Percentiles rank a stretch among this genome's conserved stretches.
Evolutionary conservation across 2,797 vertebrate genomes (phyloP).

Genomic region (Coracias cyanogaster): DNA sequence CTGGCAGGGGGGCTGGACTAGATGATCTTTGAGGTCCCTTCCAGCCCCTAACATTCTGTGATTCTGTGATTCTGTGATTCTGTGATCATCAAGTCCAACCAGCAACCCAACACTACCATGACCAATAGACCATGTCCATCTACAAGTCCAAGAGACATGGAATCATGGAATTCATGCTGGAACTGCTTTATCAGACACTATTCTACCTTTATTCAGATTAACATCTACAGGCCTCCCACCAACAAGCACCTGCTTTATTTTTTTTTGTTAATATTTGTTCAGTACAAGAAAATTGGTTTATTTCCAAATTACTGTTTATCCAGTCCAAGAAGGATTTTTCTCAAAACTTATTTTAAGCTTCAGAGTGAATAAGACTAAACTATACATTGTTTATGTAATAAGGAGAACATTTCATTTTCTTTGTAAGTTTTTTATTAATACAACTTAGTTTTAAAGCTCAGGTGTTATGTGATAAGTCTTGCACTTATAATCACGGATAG

Average conservation of each 20-base stretch:
- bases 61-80: too few species aligned
- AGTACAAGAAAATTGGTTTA: background rate
- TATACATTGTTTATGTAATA: background rate
- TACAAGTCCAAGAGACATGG: too few species aligned
- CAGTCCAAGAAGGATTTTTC: background rate
- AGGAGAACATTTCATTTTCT: fast-evolving
- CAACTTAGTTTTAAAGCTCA: background rate
- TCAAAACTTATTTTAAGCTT: background rate
- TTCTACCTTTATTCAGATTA: background rate
- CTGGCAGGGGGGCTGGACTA: too few species aligned
- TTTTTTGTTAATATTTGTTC: background rate
- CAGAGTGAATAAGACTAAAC: background rate
- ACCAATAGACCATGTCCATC: too few species aligned
- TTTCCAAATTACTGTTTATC: background rate
- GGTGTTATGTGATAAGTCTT: background rate
- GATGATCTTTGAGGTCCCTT: too few species aligned
- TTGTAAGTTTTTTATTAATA: background rate
- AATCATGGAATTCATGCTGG: background rate
- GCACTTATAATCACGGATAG: background rate
- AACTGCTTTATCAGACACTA: background rate
- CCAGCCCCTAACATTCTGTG: too few species aligned
- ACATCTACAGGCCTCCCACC: background rate
- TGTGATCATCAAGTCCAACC: too few species aligned
- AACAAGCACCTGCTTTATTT: fast-evolving
- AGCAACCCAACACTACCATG: too few species aligned